Evolutionary conservation across 2,888 invertebrate genomes (phyloP).

Genomic region (Frankliniella fusca): DNA sequence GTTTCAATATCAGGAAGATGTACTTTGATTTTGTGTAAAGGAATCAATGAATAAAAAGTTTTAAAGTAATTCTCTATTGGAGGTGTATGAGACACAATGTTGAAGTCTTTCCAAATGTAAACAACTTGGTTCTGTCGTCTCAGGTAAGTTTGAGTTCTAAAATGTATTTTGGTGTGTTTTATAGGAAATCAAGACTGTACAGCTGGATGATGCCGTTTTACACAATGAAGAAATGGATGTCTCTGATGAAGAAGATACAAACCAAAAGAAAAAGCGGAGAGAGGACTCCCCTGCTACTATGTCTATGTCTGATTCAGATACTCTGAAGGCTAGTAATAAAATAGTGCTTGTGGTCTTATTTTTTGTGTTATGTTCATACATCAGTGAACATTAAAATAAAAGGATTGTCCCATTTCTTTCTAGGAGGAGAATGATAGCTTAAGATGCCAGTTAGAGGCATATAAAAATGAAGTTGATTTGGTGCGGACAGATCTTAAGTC

Average conservation of each 20-base stretch:
- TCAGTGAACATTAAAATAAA: slow-evolving; percentile 10
- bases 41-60: too few relatives aligned
- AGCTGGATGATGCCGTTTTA: slow-evolving; percentile 60
- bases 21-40: too few relatives aligned
- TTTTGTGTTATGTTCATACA: slow-evolving; percentile 31
- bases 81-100: too few relatives aligned
- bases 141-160: not conserved
- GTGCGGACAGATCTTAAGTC: slow-evolving; percentile 74
- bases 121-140: too few relatives aligned
- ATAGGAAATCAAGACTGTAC: slow-evolving; percentile 66
- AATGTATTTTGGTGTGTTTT: slow-evolving; percentile 30
- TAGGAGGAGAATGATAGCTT: slow-evolving; percentile 86
- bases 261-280: slow-evolving; percentile 40
- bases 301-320: slow-evolving; percentile 27
- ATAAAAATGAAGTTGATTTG: slow-evolving; percentile 88
- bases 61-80: too few relatives aligned
- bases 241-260: slow-evolving; percentile 69
- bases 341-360: slow-evolving; percentile 2
- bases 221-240: slow-evolving; percentile 84
- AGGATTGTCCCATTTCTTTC: slow-evolving; percentile 38
- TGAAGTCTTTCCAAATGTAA: too few relatives aligned
- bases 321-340: slow-evolving; percentile 44
- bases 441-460: slow-evolving; percentile 86
- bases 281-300: slow-evolving; percentile 45
- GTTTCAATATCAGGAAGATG: too few relatives aligned